Percentiles rank a stretch among this genome's conserved stretches.
These are phyloP conservation scores for Gnathonemus echidnorhynchus DNA, from an alignment of 2,113 vertebrate genomes.

Conservation along the genomic window DNA sequence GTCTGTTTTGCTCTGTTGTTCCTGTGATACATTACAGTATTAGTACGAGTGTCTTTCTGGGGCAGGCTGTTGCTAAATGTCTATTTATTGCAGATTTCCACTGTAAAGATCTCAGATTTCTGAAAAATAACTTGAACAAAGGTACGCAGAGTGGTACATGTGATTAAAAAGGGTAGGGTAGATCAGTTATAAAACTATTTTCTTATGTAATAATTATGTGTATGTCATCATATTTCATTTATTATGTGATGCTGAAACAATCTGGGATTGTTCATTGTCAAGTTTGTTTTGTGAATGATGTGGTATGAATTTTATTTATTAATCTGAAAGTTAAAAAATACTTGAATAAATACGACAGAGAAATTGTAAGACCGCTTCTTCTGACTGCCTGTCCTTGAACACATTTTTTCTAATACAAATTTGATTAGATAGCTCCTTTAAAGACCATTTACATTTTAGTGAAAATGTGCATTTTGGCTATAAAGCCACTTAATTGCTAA, in stretches of 20 bases:
- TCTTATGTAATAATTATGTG: constrained; percentile 52
- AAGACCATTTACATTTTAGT: neutral
- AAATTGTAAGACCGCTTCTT: constrained; percentile 41
- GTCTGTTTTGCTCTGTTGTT: constrained; percentile 25
- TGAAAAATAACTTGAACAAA: constrained; percentile 34
- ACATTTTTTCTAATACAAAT: constrained; percentile 12
- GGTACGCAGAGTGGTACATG: constrained; percentile 50
- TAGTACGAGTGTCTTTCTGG: constrained; percentile 46
- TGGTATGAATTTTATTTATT: constrained; percentile 88
- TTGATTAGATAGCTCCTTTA: neutral
- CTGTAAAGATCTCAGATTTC: constrained; percentile 57
- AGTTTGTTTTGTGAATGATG: constrained; percentile 64
- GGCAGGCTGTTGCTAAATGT: constrained; percentile 80
- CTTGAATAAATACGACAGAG: constrained; percentile 90
- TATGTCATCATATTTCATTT: constrained; percentile 57
- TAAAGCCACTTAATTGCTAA: neutral
- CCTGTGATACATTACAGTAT: constrained; percentile 42
- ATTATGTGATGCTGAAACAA: constrained; percentile 35
- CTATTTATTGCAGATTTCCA: constrained; percentile 49
- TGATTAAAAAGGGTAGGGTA: constrained; percentile 49
- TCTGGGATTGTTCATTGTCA: constrained; percentile 31
- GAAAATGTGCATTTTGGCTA: constrained; percentile 2
- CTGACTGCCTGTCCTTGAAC: constrained; percentile 7
- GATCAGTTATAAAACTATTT: constrained; percentile 51
- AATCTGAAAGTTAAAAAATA: constrained; percentile 32